Conservation (phyloP, 2,113 vertebrate species). For the Corythornis madagascariensis region DNA sequence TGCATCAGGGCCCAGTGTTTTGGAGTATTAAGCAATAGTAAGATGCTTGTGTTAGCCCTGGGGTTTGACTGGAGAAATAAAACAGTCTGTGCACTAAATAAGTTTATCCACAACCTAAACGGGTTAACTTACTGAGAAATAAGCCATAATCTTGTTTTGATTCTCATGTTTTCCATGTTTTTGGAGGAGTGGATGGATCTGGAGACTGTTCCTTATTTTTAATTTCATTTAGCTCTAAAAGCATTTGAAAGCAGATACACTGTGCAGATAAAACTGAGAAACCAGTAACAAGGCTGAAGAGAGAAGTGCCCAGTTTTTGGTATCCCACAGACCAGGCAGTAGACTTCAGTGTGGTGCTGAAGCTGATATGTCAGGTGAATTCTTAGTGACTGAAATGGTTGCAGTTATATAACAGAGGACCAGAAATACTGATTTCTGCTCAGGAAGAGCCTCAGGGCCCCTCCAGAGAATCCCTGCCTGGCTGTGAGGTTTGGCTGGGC, state of each 20-base stretch:
- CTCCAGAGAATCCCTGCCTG: neutral
- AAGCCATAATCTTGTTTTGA: neutral
- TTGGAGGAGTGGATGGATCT: neutral
- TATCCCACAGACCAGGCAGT: neutral
- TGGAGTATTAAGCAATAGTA: neutral
- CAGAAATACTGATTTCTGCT: neutral
- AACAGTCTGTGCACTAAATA: neutral
- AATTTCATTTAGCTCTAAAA: neutral
- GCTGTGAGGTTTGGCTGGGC: neutral
- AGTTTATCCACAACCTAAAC: neutral
- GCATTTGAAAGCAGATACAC: neutral
- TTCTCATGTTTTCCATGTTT: neutral
- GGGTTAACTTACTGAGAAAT: neutral
- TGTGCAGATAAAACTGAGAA: neutral
- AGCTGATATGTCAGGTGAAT: neutral
- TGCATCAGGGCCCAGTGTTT: neutral
- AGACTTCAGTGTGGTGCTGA: neutral
- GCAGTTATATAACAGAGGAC: neutral
- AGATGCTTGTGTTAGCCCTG: neutral
- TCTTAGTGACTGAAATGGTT: neutral
- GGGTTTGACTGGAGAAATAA: neutral
- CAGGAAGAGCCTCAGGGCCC: neutral
- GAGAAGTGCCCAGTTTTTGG: neutral
- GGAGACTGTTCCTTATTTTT: neutral
- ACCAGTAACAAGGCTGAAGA: neutral